Evolutionary conservation across 1,140 invertebrate genomes (phyloP).

Genomic region (Atta cephalotes): DNA sequence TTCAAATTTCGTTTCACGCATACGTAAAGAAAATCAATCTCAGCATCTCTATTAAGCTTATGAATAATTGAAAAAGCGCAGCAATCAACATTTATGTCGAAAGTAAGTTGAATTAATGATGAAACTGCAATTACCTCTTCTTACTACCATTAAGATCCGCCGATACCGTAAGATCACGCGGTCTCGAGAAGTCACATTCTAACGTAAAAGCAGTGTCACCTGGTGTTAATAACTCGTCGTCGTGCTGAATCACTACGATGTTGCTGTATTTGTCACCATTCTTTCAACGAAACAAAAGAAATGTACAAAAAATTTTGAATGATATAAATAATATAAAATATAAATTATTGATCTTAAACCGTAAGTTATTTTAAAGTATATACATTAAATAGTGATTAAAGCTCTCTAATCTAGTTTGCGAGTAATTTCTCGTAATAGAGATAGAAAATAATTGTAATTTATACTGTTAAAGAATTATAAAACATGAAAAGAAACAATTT

Average conservation of each 20-base stretch:
- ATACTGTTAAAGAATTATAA: neutral
- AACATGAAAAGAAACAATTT: neutral
- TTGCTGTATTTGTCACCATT: slow-evolving; percentile 87
- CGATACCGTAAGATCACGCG: slow-evolving; percentile 85
- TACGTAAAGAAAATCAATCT: slow-evolving; percentile 7
- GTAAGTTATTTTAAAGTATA: neutral
- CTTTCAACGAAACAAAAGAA: slow-evolving; percentile 70
- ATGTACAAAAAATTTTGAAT: neutral
- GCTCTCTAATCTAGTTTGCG: too few species aligned
- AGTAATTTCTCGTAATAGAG: neutral
- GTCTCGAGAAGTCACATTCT: slow-evolving; percentile 88
- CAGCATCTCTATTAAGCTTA: slow-evolving; percentile 19
- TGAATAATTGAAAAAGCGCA: slow-evolving; percentile 39
- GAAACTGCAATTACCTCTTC: slow-evolving; percentile 76
- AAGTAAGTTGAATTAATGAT: slow-evolving; percentile 27
- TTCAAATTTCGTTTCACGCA: too few species aligned
- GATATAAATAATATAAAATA: neutral
- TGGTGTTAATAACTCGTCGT: slow-evolving; percentile 88
- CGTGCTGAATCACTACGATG: slow-evolving; percentile 88
- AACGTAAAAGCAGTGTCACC: slow-evolving; percentile 89
- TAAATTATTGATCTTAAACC: neutral
- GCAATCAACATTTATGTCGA: slow-evolving; percentile 22
- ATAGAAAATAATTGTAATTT: neutral
- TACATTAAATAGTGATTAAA: neutral
- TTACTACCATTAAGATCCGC: slow-evolving; percentile 84